Base-by-base conservation (phyloP, 1,140 invertebrate genomes). In the Zaprionus africanus region DNA sequence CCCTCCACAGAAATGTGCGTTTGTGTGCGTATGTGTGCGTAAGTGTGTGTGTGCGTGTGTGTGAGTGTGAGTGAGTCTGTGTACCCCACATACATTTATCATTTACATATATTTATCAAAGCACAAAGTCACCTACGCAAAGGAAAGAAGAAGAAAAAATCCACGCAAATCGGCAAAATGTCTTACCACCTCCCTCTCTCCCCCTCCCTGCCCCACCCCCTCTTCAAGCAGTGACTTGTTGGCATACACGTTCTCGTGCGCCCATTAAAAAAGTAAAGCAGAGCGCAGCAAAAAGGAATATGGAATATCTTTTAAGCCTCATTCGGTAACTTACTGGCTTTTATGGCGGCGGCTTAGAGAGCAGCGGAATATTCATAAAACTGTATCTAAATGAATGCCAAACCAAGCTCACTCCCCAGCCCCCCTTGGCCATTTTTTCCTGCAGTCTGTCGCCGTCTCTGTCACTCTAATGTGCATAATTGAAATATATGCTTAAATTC, bases 401-500 rank as follows among this genome's bases (percentile, higher is more conserved):
- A 43, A 46, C 31, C 31, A 34, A 34, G 31, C 31, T 11, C 6
- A 11, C n/a, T 13, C 31, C 22, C 24, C 31, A 51, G 22, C 15
- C 22, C 0, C 15, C 12, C 2, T 26, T 26, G 41, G 41, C 12
- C 7, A n/a, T 28, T n/a, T 31, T 7, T 46, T 34, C 31, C 2
- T 53, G 51, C 24, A 22, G 51, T 53, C 19, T 22, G 24, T 56
- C 5, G 15, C 26, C 26, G 17, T 43, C 34, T 46, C 11, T 62
- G 15, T 58, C 22, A 31, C 1, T 24, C 6, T 61, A 61, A 70
- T 67, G 79, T 78, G 80, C 80, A 82, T 82, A 82, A 82, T 82
- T 82, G 80, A 82, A 82, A 82, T 82, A 82, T 82, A 82, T 82
- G 75, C 72, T 79, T 82, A 82, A 82, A 82, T 82, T 82, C 80